These are phyloP conservation scores for Ennomos erosarius DNA, from an alignment of 2,888 invertebrate species.

Conservation along the genomic window DNA sequence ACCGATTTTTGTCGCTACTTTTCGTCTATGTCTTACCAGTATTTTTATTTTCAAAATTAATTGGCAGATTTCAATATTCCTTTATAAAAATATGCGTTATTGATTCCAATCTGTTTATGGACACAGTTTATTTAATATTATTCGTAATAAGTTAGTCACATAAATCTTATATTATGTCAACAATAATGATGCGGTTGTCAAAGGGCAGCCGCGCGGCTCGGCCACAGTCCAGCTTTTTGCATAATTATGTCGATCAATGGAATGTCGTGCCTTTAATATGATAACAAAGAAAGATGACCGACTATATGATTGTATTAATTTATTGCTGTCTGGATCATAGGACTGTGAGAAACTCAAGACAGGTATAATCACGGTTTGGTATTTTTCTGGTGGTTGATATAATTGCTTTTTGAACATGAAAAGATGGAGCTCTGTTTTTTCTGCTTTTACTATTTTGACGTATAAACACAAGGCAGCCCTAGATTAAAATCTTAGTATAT, in stretches of 20 bases:
- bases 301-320: conserved; percentile 70
- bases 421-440: too few relatives aligned
- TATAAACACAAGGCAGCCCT: conserved; percentile 10
- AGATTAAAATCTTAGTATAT: conserved; percentile 32
- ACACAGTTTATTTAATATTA: conserved; percentile 53
- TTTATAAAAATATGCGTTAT: background rate
- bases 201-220: conserved; percentile 73
- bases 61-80: conserved; percentile 4
- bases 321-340: conserved; percentile 58
- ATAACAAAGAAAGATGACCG: conserved; percentile 83
- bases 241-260: conserved; percentile 78
- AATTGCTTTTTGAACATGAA: too few relatives aligned
- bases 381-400: too few relatives aligned
- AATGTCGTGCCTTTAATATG: conserved; percentile 80
- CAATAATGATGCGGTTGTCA: conserved; percentile 80
- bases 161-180: conserved; percentile 82
- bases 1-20: conserved; percentile 28
- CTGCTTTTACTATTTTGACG: too few relatives aligned
- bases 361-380: background rate
- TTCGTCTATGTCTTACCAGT: conserved; percentile 18
- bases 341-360: conserved; percentile 59
- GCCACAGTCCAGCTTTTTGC: conserved; percentile 81
- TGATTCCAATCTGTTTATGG: conserved; percentile 5
- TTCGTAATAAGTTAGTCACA: conserved; percentile 74
- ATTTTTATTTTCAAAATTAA: conserved; percentile 40